Conservation (phyloP, 2,888 invertebrate genomes). For the Sinohyriopsis cumingii region DNA sequence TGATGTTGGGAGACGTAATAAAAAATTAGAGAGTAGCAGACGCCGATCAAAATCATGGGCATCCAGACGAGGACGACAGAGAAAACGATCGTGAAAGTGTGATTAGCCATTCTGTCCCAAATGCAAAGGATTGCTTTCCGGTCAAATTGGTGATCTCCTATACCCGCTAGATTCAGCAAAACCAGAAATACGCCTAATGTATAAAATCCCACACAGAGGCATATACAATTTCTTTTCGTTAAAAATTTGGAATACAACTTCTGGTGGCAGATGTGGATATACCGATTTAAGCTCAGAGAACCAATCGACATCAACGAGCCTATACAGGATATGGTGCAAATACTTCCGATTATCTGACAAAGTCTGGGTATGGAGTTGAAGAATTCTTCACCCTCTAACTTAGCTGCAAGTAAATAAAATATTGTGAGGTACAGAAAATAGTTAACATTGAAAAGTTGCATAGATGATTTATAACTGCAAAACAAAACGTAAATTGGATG, state of each 20-base stretch:
- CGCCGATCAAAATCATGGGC: slow-evolving; percentile 30
- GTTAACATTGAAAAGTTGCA: no score
- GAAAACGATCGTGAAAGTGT: slow-evolving; percentile 45
- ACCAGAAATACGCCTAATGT: slow-evolving; percentile 38
- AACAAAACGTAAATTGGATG: no score
- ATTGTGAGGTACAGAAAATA: no score
- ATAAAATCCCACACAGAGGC: slow-evolving; percentile 32
- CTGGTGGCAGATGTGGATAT: slow-evolving; percentile 40
- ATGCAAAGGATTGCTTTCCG: slow-evolving; percentile 44
- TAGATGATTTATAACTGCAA: no score
- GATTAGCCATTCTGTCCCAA: slow-evolving; percentile 47
- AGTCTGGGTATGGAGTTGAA: slow-evolving; percentile 27
- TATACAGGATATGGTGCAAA: slow-evolving; percentile 48
- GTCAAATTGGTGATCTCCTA: slow-evolving; percentile 47
- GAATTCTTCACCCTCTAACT: slow-evolving; percentile 37
- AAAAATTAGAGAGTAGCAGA: slow-evolving; percentile 34
- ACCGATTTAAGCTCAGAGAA: slow-evolving; percentile 40
- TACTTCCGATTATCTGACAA: slow-evolving; percentile 35
- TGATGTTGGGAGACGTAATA: slow-evolving; percentile 2
- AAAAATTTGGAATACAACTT: slow-evolving; percentile 29
- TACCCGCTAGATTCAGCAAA: slow-evolving; percentile 40
- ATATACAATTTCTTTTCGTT: slow-evolving; percentile 19
- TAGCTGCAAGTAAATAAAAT: slow-evolving; percentile 26
- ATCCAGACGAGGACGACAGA: slow-evolving; percentile 28
- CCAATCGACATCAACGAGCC: slow-evolving; percentile 42